Conservation (phyloP, 2,797 vertebrate genomes). For the Sebastes itinus region DNA sequence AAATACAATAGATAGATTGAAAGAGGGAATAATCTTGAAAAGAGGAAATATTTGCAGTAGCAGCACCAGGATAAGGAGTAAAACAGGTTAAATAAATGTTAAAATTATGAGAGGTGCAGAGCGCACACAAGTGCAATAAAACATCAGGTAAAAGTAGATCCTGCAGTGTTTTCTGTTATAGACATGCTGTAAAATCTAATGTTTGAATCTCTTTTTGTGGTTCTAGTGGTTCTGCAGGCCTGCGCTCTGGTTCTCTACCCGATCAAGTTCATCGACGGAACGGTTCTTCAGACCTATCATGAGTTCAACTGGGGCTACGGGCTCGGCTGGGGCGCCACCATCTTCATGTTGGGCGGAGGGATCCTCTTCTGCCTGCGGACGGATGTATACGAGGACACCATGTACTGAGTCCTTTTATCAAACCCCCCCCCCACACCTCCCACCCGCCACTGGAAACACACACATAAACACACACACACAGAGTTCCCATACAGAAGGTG, state of each 20-base stretch:
- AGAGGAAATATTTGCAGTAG: not conserved
- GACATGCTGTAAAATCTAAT: not conserved
- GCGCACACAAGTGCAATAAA: not conserved
- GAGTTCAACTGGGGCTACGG: slow-evolving; percentile 92
- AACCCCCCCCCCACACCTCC: not conserved
- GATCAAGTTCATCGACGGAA: slow-evolving; percentile 87
- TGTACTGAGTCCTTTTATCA: slow-evolving; percentile 73
- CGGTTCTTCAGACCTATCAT: slow-evolving; percentile 83
- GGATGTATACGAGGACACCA: slow-evolving; percentile 83
- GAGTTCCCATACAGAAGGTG: slow-evolving; percentile 7
- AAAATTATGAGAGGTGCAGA: not conserved
- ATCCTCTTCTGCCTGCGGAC: slow-evolving; percentile 87
- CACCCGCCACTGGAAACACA: not conserved
- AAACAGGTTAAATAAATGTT: no score
- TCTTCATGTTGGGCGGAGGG: slow-evolving; percentile 88
- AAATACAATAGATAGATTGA: not conserved
- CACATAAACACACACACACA: slow-evolving; percentile 16
- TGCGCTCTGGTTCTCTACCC: slow-evolving; percentile 88
- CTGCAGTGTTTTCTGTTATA: not conserved
- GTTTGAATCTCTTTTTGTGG: slow-evolving; percentile 8
- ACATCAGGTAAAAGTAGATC: not conserved
- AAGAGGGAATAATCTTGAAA: not conserved
- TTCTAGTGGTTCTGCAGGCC: slow-evolving; percentile 85
- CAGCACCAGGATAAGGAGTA: not conserved
- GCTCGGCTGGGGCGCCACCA: slow-evolving; percentile 87